Evolutionary conservation across 2,113 vertebrate genomes (phyloP), one percentile per base, ranked within the genome.

Genomic region (Cariama cristata): DNA sequence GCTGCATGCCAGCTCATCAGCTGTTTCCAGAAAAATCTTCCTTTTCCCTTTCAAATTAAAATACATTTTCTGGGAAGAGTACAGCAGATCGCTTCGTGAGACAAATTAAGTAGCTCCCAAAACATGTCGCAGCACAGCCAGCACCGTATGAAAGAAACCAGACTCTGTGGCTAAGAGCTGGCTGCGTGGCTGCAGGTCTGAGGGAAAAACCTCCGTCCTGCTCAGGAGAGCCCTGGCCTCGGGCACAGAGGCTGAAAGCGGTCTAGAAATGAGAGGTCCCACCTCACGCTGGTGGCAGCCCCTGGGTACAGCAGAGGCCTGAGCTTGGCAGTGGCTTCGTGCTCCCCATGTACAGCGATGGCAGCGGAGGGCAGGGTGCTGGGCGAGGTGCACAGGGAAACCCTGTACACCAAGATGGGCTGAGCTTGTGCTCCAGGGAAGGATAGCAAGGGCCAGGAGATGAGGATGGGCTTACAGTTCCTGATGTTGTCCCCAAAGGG

Each of bases 191-290:
- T 60, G 52, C 28, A 30, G 49, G 8, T 28, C 12, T 18, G 1
- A 3, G 16, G 9, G 23, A 55, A 30, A 40, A 58, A 23, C 8
- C 15, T 38, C 32, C 4, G 1, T 13, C 72, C 55, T 15, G 3
- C 35, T 55, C 12, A 21, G 47, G 33, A 63, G 9, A 62, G 18
- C 60, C 63, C 20, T 8, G 8, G 24, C 49, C 55, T 79, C 0
- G 0, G 49, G 19, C 71, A 33, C 1, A 3, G 18, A 1, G 1
- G 22, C 38, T 55, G 58, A 49, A 81, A 5, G 0, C 0, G 1
- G 21, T 14, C 28, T 56, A 33, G 24, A 53, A 23, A 62, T 22
- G 26, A 87, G 77, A 30, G 8, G 40, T 60, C 44, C 21, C 26
- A 28, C 10, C 28, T 64, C 49, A 53, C 3, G 1, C 21, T 12